A percentile compares a stretch with the other conserved stretches of the same genome.
Evolutionary conservation across 2,888 invertebrate species (phyloP).

Genomic region (Caenorhabditis sulstoni): DNA sequence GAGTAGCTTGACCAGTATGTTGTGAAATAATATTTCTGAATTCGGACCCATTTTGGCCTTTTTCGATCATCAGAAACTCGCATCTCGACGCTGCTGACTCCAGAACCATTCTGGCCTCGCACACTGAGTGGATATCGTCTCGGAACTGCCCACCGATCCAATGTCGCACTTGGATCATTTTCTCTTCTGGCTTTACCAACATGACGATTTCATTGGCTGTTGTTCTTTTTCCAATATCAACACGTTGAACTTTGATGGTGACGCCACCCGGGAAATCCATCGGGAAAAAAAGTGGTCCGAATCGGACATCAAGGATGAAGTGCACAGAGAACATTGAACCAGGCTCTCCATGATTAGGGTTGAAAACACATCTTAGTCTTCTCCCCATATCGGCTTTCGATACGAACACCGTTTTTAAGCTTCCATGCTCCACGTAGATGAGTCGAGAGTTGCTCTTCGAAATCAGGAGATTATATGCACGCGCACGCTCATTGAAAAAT

Average conservation of each 20-base stretch:
- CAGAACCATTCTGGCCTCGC: constrained; percentile 26
- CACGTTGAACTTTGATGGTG: constrained; percentile 52
- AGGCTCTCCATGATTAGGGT: constrained; percentile 22
- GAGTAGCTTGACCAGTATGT: constrained; percentile 24
- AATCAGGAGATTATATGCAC: constrained; percentile 23
- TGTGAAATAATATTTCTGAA: constrained; percentile 11
- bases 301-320: constrained; percentile 42
- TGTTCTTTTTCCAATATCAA: constrained; percentile 58
- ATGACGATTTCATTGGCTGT: constrained; percentile 54
- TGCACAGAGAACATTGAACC: constrained; percentile 30
- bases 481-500: constrained; percentile 52
- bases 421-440: constrained; percentile 31
- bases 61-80: constrained; percentile 60
- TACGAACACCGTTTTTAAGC: constrained; percentile 12
- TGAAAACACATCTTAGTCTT: constrained; percentile 31
- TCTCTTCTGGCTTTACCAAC: constrained; percentile 30
- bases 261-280: constrained; percentile 4
- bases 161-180: constrained; percentile 48
- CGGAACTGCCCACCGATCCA: constrained; percentile 54
- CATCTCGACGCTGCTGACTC: constrained; percentile 25
- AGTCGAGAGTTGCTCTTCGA: constrained; percentile 9
- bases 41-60: constrained; percentile 15
- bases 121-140: constrained; percentile 33
- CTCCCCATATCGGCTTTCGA: constrained; percentile 49
- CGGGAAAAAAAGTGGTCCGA: constrained; percentile 18